Conservation (phyloP, 2,113 vertebrate species). For the Atlantisia rogersi region DNA sequence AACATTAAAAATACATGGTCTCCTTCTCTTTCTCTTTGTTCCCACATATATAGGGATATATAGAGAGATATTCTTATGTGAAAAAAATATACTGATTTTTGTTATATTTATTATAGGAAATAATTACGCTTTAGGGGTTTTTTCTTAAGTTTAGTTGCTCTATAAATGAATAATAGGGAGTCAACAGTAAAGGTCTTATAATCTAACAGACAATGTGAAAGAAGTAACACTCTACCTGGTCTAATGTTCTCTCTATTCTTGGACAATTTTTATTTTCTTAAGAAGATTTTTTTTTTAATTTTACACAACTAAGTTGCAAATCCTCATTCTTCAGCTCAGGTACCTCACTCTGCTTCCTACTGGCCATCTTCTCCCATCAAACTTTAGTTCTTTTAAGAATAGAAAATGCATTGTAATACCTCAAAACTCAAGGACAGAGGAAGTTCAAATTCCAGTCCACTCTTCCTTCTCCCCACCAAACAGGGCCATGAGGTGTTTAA, state of each 20-base stretch:
- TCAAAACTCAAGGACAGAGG: background rate
- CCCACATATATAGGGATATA: background rate
- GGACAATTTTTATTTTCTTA: background rate
- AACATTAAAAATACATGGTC: background rate
- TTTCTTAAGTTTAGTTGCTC: background rate
- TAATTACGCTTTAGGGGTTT: background rate
- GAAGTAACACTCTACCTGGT: background rate
- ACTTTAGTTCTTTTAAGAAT: background rate
- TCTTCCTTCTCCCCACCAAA: background rate
- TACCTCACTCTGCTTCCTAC: background rate
- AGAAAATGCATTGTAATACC: background rate
- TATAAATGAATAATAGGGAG: background rate
- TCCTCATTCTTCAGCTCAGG: background rate
- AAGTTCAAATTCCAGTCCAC: background rate
- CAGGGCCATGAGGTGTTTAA: background rate
- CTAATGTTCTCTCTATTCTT: background rate
- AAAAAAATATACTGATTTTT: background rate
- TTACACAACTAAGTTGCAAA: background rate
- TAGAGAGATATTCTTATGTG: background rate
- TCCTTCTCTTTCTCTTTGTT: background rate
- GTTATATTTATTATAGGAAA: background rate
- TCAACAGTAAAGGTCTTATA: background rate
- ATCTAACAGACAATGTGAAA: background rate
- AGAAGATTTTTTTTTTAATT: background rate
- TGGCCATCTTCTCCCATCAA: background rate